These are phyloP conservation scores for Alethe diademata DNA, from an alignment of 2,113 vertebrate species.

Conservation along the genomic window DNA sequence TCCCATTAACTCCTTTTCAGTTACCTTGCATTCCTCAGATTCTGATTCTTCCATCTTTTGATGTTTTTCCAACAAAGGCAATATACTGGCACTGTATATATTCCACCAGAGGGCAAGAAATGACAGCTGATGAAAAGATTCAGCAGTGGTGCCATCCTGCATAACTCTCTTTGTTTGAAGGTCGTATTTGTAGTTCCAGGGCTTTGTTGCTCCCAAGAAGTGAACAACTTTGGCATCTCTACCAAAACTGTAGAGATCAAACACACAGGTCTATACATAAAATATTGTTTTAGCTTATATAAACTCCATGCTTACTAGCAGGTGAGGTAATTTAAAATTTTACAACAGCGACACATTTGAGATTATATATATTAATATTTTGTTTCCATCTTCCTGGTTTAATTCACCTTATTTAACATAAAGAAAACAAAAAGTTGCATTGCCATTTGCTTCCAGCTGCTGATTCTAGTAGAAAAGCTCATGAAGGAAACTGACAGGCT, in stretches of 20 bases:
- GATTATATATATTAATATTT: neutral
- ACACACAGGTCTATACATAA: neutral
- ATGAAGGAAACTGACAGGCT: neutral
- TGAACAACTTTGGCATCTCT: conserved; percentile 85
- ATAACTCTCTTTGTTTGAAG: conserved; percentile 45
- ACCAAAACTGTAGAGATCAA: conserved; percentile 76
- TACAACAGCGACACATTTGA: neutral
- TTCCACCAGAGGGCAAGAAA: conserved; percentile 84
- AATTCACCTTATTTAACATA: neutral
- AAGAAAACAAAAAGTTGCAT: neutral
- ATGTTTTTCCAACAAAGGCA: conserved; percentile 27
- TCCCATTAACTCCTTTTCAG: neutral
- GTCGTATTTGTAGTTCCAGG: conserved; percentile 77
- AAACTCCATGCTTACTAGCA: neutral
- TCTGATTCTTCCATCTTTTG: neutral
- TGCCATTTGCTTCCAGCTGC: neutral
- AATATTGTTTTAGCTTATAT: neutral
- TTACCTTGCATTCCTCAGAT: conserved; percentile 41
- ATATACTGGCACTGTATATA: conserved; percentile 63
- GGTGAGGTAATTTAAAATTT: neutral
- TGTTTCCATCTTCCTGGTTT: neutral
- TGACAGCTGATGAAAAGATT: conserved; percentile 14
- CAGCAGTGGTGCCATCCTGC: neutral
- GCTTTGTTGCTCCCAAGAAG: conserved; percentile 84
- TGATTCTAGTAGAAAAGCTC: neutral